phyloP scores from a whole-genome alignment of 2,888 invertebrate species.

The Azorinus chamasolen region DNA sequence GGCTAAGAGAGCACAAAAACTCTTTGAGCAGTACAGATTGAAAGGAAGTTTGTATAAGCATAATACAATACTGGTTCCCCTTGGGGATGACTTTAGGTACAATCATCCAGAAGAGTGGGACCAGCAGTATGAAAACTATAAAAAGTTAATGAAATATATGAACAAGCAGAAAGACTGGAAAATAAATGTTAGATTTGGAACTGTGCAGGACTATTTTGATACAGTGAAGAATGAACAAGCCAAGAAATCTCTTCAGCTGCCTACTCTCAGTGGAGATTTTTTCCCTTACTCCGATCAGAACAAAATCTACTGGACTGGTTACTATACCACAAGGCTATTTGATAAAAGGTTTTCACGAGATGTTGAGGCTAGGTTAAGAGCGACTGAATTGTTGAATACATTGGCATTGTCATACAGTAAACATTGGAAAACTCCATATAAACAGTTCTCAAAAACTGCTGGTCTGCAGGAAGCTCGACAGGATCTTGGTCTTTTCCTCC shows the following conservation, averaged over 20 bases:
- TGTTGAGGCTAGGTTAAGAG: slow-evolving; percentile 83
- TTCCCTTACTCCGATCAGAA: slow-evolving; percentile 97
- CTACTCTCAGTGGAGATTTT: slow-evolving; percentile 96
- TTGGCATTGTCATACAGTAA: slow-evolving; percentile 72
- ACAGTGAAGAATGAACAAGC: slow-evolving; percentile 26
- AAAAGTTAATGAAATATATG: slow-evolving; percentile 94
- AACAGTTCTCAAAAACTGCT: slow-evolving; percentile 61
- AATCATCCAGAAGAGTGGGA: slow-evolving; percentile 96
- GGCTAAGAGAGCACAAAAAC: slow-evolving; percentile 92
- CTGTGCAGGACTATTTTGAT: slow-evolving; percentile 95
- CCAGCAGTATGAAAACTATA: slow-evolving; percentile 97
- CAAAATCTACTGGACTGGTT: slow-evolving; percentile 98
- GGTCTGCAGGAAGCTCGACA: slow-evolving; percentile 89
- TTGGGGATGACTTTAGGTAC: slow-evolving; percentile 98
- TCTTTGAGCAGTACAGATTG: slow-evolving; percentile 95
- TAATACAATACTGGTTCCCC: slow-evolving; percentile 96
- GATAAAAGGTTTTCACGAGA: slow-evolving; percentile 91
- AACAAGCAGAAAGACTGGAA: slow-evolving; percentile 91
- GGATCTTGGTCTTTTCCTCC: slow-evolving; percentile 96
- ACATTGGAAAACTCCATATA: slow-evolving; percentile 63
- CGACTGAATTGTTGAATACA: slow-evolving; percentile 83
- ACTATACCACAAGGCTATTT: slow-evolving; percentile 92
- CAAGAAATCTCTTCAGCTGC: slow-evolving; percentile 83
- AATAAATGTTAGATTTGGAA: slow-evolving; percentile 90
- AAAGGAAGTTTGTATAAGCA: slow-evolving; percentile 96